These are phyloP conservation scores for Oceanites oceanicus DNA, from an alignment of 2,113 vertebrate genomes.

Conservation along the genomic window DNA sequence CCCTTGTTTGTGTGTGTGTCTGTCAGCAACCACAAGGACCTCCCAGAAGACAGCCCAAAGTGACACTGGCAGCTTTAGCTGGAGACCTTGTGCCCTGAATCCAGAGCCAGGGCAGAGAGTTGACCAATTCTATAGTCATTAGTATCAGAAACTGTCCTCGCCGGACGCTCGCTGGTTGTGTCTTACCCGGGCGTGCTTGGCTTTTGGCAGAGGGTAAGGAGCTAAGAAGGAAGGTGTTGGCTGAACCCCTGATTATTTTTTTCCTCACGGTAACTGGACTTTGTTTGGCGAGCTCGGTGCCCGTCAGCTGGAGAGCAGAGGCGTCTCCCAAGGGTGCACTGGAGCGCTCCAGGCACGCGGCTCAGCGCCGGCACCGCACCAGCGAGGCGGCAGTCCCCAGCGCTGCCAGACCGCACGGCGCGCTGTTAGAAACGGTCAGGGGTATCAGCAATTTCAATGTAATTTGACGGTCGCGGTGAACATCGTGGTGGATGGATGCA, in stretches of 20 bases:
- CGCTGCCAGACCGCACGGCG: neutral
- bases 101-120: neutral
- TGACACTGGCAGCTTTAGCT: neutral
- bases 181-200: neutral
- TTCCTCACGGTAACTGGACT: neutral
- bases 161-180: neutral
- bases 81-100: neutral
- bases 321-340: neutral
- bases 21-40: neutral
- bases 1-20: neutral
- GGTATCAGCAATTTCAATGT: neutral
- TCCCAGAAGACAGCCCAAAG: neutral
- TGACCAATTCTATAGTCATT: neutral
- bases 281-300: neutral
- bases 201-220: neutral
- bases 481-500: rapidly evolving
- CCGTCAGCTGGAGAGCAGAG: neutral
- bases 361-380: neutral
- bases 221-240: neutral
- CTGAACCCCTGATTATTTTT: neutral
- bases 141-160: neutral
- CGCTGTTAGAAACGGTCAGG: neutral
- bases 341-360: neutral
- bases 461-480: neutral
- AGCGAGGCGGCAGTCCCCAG: neutral